A percentile compares a stretch with the other conserved stretches of the same genome.
These are phyloP conservation scores for Diorhabda elongata DNA, from an alignment of 1,140 invertebrate genomes.

Conservation along the genomic window DNA sequence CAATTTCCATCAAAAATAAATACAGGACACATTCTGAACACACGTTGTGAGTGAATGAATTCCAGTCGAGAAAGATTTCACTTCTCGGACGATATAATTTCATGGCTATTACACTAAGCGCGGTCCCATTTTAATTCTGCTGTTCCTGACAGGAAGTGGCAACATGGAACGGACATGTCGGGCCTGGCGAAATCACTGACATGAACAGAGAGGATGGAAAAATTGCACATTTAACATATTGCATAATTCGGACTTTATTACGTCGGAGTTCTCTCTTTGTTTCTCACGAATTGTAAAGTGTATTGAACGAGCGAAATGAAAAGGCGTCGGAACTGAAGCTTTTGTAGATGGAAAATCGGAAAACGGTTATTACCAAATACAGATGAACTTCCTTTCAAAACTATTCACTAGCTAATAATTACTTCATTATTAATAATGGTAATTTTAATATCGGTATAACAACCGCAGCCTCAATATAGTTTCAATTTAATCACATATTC, in stretches of 20 bases:
- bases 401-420: too few relatives aligned
- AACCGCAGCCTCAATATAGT: too few relatives aligned
- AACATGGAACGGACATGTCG: conserved; percentile 17
- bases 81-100: conserved; percentile 21
- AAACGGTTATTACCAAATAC: background rate
- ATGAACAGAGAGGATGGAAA: conserved; percentile 16
- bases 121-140: conserved; percentile 17
- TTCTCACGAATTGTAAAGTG: background rate
- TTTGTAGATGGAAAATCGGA: conserved; percentile 3
- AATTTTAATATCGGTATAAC: too few relatives aligned
- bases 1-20: background rate
- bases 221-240: conserved; percentile 20
- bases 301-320: background rate
- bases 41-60: conserved; percentile 11
- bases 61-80: conserved; percentile 14
- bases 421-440: too few relatives aligned
- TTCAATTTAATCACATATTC: too few relatives aligned
- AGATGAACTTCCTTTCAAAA: too few relatives aligned
- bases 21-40: conserved; percentile 8
- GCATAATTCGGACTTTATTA: conserved; percentile 18
- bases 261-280: conserved; percentile 9
- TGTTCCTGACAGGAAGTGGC: conserved; percentile 19
- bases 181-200: conserved; percentile 14
- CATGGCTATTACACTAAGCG: conserved; percentile 20
- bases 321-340: background rate